A percentile compares a stretch with the other conserved stretches of the same genome.
phyloP scores from a whole-genome alignment of 2,888 invertebrate species.

The Rhopalosiphum nymphaeae region DNA sequence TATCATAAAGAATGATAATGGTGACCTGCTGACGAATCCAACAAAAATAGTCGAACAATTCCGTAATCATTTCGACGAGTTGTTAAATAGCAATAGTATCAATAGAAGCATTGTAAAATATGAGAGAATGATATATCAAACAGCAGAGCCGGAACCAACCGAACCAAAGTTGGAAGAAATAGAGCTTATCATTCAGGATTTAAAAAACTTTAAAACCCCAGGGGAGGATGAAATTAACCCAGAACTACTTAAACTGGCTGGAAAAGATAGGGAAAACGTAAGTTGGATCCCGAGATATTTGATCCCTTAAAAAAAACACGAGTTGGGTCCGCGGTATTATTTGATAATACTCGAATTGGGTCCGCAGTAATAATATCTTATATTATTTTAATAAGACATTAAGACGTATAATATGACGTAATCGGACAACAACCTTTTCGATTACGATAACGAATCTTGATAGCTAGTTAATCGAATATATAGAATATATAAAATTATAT shows the following conservation, averaged over 20 bases:
- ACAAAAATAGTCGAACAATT: slow-evolving; percentile 1
- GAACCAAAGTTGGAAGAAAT: slow-evolving; percentile 12
- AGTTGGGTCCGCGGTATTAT: too few relatives aligned
- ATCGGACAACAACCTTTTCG: too few relatives aligned
- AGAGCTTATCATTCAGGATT: slow-evolving; percentile 30
- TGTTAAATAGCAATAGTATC: slow-evolving; percentile 27
- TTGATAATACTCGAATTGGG: too few relatives aligned
- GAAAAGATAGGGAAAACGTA: background rate
- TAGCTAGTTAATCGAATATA: too few relatives aligned
- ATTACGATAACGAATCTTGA: too few relatives aligned
- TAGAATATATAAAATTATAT: too few relatives aligned
- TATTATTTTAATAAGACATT: too few relatives aligned
- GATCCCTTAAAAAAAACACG: too few relatives aligned
- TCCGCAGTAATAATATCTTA: too few relatives aligned
- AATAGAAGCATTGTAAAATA: background rate
- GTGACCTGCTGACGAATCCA: background rate
- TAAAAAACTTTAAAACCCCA: slow-evolving; percentile 32
- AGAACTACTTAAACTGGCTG: slow-evolving; percentile 24
- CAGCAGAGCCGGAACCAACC: background rate
- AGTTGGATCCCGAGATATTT: too few relatives aligned
- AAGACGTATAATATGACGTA: too few relatives aligned
- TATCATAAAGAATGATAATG: background rate
- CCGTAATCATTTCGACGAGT: background rate
- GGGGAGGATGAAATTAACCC: slow-evolving; percentile 30
- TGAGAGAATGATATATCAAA: slow-evolving; percentile 2